Conservation (phyloP, 2,113 vertebrate species). For the Bubo blakistoni region DNA sequence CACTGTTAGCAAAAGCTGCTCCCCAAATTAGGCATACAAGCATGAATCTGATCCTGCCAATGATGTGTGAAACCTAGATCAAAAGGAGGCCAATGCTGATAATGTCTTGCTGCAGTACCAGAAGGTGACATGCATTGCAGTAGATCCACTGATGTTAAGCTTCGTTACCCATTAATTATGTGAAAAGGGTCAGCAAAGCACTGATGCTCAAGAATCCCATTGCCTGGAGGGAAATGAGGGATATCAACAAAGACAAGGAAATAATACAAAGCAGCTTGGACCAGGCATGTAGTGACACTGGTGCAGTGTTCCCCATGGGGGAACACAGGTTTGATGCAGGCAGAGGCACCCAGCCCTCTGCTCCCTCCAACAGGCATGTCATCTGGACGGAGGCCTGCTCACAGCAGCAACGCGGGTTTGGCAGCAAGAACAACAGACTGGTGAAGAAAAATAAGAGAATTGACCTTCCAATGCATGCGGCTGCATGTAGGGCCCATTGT, state of each 20-base stretch:
- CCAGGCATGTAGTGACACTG: neutral
- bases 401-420: fast-evolving
- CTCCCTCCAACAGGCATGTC: neutral
- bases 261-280: neutral
- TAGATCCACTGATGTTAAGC: neutral
- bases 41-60: neutral
- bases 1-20: neutral
- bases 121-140: neutral
- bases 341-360: neutral
- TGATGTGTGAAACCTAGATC: neutral
- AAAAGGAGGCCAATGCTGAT: neutral
- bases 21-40: neutral
- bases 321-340: neutral
- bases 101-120: neutral
- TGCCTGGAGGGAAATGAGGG: neutral
- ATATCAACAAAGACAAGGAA: neutral
- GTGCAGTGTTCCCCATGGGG: neutral
- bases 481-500: neutral
- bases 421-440: neutral
- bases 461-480: neutral
- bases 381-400: neutral
- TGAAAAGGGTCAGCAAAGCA: neutral
- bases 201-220: neutral
- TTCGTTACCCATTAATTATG: neutral
- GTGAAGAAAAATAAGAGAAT: neutral